Percentiles rank a stretch among this genome's conserved stretches.
phyloP scores from a whole-genome alignment of 92 coral and sea anemone species.

The Hydrozoanthus gracilis region DNA sequence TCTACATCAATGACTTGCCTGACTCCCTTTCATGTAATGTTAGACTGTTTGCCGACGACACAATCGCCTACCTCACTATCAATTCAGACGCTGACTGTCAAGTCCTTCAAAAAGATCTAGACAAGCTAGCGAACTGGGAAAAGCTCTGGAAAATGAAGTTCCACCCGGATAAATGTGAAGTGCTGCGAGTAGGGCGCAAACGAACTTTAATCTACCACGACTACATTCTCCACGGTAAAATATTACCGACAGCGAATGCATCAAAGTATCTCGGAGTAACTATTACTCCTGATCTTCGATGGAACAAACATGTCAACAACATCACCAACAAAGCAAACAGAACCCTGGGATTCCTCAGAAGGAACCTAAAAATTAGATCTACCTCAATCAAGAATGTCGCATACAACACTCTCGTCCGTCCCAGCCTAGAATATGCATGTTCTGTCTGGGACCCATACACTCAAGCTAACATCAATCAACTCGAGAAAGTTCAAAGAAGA shows the following conservation, averaged over 20 bases:
- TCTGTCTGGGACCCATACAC: not conserved
- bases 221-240: no score
- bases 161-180: not conserved
- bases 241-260: no score
- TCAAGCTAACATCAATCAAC: not conserved
- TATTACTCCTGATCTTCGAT: no score
- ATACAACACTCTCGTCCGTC: slow-evolving; percentile 8
- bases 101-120: no score
- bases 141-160: not conserved
- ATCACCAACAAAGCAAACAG: not conserved
- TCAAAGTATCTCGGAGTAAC: no score
- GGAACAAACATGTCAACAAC: not conserved
- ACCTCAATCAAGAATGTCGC: not conserved
- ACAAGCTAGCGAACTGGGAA: not conserved
- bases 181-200: not conserved
- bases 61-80: no score
- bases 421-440: not conserved
- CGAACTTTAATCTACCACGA: not conserved
- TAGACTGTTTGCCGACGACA: not conserved
- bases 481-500: not conserved
- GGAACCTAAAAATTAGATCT: slow-evolving; percentile 35
- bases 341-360: slow-evolving; percentile 35
- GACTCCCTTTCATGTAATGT: not conserved
- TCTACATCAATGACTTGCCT: slow-evolving; percentile 19
- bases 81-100: no score